Conservation (phyloP, 2,797 vertebrate species). For the Chelidonichthys spinosus region DNA sequence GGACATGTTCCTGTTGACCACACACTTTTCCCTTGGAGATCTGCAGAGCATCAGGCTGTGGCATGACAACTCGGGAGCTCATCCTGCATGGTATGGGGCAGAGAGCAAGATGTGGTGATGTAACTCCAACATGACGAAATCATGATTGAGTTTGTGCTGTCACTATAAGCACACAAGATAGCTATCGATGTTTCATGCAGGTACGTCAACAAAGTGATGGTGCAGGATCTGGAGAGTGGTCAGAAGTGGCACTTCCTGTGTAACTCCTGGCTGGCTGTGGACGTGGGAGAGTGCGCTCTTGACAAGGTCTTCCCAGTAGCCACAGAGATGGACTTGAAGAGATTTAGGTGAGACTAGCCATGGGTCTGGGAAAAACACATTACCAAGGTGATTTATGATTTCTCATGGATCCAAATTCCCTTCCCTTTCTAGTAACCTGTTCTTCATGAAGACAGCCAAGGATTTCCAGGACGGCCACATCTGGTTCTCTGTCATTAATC, state of each 20-base stretch:
- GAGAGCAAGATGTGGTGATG: background rate
- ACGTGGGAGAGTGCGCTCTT: slow-evolving; percentile 90
- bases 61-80: slow-evolving; percentile 94
- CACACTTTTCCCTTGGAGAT: slow-evolving; percentile 93
- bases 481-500: slow-evolving; percentile 94
- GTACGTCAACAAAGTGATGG: slow-evolving; percentile 92
- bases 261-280: slow-evolving; percentile 93
- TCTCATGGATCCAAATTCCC: background rate
- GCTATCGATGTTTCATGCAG: slow-evolving; percentile 69
- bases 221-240: slow-evolving; percentile 89
- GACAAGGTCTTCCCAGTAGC: slow-evolving; percentile 93
- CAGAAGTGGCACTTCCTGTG: slow-evolving; percentile 95
- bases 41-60: slow-evolving; percentile 90
- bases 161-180: background rate
- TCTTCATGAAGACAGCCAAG: slow-evolving; percentile 93
- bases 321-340: slow-evolving; percentile 91
- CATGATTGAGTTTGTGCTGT: background rate
- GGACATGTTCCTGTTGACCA: slow-evolving; percentile 92
- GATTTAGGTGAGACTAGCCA: slow-evolving; percentile 87
- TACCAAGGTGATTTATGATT: background rate
- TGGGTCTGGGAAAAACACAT: background rate
- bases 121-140: background rate
- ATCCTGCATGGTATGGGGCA: slow-evolving; percentile 87
- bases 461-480: slow-evolving; percentile 94
- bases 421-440: slow-evolving; percentile 86